phyloP scores from a whole-genome alignment of 2,888 invertebrate species.

The Opisthograptis luteolata region DNA sequence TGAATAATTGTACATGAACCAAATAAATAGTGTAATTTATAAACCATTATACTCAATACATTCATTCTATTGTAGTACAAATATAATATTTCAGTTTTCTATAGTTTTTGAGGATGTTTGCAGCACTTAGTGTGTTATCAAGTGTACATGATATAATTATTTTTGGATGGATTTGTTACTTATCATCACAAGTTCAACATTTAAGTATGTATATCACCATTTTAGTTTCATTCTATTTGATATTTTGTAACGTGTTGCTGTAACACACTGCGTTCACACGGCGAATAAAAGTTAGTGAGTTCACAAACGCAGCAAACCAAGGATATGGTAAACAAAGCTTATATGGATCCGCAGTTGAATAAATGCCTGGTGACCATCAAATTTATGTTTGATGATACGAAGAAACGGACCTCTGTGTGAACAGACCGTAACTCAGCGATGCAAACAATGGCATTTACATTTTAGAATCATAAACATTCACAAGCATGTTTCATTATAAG shows the following conservation, averaged over 20 bases:
- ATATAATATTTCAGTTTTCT: neutral
- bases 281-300: no score
- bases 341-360: no score
- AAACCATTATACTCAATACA: conserved; percentile 26
- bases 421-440: no score
- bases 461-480: no score
- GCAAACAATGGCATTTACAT: no score
- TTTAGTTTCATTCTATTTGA: neutral
- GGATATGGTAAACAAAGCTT: no score
- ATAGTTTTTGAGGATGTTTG: neutral
- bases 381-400: no score
- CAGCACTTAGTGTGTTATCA: neutral
- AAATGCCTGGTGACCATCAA: no score
- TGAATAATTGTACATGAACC: conserved; percentile 45
- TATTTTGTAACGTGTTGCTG: neutral
- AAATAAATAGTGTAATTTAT: conserved; percentile 41
- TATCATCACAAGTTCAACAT: conserved; percentile 6
- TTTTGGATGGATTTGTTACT: neutral
- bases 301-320: no score
- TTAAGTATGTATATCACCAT: neutral
- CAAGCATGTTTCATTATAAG: no score
- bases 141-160: neutral
- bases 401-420: no score
- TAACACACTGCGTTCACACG: no score
- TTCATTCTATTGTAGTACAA: conserved; percentile 29